Conservation (phyloP, 2,888 invertebrate species). For the Melieria omissa region DNA sequence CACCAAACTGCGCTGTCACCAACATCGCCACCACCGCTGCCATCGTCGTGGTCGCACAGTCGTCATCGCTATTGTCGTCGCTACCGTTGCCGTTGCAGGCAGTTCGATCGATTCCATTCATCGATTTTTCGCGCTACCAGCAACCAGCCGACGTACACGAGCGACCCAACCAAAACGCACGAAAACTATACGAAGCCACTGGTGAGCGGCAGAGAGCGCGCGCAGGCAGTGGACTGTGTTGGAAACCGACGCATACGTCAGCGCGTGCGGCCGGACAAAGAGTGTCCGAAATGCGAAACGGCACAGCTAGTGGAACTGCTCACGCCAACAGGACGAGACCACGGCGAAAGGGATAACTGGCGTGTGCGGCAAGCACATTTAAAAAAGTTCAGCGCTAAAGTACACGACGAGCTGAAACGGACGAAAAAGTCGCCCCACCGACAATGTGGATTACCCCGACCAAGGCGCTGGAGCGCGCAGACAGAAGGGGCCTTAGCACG, state of each 20-base stretch:
- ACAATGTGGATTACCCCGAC: conserved; percentile 17
- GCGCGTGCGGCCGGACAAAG: neutral
- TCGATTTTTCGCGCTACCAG: conserved; percentile 63
- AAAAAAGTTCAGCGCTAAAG: conserved; percentile 9
- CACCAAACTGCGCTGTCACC: too few species aligned
- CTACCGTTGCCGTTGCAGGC: conserved; percentile 36
- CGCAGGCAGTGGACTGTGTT: neutral
- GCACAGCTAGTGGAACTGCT: conserved; percentile 44
- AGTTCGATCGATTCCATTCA: conserved; percentile 65
- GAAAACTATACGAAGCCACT: conserved; percentile 2
- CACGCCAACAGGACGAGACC: conserved; percentile 38
- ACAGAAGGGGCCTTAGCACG: neutral
- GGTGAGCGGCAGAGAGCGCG: conserved; percentile 8
- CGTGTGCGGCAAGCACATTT: conserved; percentile 51
- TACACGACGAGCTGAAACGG: too few species aligned
- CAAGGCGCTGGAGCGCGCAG: neutral
- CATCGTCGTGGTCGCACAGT: neutral
- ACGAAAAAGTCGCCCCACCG: too few species aligned
- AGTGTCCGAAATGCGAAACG: neutral
- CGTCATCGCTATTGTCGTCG: neutral
- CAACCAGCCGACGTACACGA: conserved; percentile 31
- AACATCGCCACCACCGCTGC: too few species aligned
- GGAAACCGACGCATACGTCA: conserved; percentile 16
- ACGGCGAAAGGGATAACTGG: conserved; percentile 13
- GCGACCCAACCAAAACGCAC: conserved; percentile 30